phyloP scores from a whole-genome alignment of 2,797 vertebrate genomes.

The Hyperoplus lanceolatus region DNA sequence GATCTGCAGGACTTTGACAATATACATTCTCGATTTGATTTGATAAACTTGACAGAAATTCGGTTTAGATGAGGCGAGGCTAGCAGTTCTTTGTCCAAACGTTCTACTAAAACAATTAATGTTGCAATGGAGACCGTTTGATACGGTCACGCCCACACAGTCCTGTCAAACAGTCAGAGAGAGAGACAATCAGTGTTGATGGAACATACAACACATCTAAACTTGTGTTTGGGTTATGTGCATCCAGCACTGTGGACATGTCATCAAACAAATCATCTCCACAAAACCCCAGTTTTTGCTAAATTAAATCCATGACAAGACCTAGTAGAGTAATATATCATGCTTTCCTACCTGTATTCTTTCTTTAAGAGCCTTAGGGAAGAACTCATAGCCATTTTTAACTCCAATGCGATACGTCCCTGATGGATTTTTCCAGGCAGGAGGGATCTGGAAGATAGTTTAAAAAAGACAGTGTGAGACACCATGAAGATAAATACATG shows the following conservation, averaged over 20 bases:
- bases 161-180: neutral
- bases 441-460: slow-evolving; percentile 87
- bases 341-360: slow-evolving; percentile 91
- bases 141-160: no score
- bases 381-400: slow-evolving; percentile 99
- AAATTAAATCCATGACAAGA: slow-evolving; percentile 9
- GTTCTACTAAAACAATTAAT: no score
- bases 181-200: neutral
- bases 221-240: neutral
- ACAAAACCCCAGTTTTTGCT: neutral
- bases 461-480: slow-evolving; percentile 46
- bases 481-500: slow-evolving; percentile 24
- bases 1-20: neutral
- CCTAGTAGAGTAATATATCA: slow-evolving; percentile 32
- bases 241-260: neutral
- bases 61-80: no score
- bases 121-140: no score
- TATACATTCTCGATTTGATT: neutral
- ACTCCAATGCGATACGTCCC: slow-evolving; percentile 96
- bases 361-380: slow-evolving; percentile 98
- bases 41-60: no score
- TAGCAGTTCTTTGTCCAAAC: no score
- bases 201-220: slow-evolving; percentile 1
- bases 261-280: neutral
- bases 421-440: slow-evolving; percentile 94